Evolutionary conservation across 2,113 vertebrate genomes (phyloP), one percentile per base, ranked within the genome.

Genomic region (Brienomyrus longianalis): DNA sequence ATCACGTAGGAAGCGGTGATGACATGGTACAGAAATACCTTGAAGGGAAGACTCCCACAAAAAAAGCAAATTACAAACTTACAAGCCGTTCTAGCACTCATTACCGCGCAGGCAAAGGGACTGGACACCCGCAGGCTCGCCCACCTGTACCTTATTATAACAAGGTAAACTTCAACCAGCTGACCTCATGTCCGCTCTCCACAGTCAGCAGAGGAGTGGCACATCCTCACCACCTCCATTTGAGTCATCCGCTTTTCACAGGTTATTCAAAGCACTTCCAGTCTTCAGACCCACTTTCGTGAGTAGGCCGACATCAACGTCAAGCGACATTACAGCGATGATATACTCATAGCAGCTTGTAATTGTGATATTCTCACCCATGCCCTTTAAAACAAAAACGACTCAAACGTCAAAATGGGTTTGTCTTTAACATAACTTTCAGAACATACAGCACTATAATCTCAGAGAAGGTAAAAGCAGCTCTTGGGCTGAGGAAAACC

Each of bases 131-230:
- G 10, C 3, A 3, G 27, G 10, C 74, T 80, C 74, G 3, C 83
- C 83, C 45, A 83, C 77, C 77, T 83, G 47, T 43, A 23, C n/a
- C 52, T 59, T 86, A 59, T 87, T 87, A 87, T 59, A 87, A 87
- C 87, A 35, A 87, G 86, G 52, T 87, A 54, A 52, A 39, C 86
- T 52, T 27, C 51, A 35, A 15, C 86, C 31, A 6, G 19, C 52
- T 11, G 56, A 88, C 35, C 35, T 21, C 54, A 62, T 56, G 10
- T 88, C 54, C 35, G 50, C 47, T 48, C 85, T 31, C n/a, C 45
- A 11, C 43, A 23, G 43, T 43, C 15, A 83, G 27, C 35, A 21
- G 83, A 84, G 45, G 83, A 23, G 83, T 45, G 43, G 23, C 5
- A 48, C 39, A 84, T 39, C 77, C 31, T 83, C 83, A 27, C 23